Percentiles rank a stretch among this genome's conserved stretches.
These are phyloP conservation scores for Triplophysa dalaica DNA, from an alignment of 2,113 vertebrate genomes.

Conservation along the genomic window DNA sequence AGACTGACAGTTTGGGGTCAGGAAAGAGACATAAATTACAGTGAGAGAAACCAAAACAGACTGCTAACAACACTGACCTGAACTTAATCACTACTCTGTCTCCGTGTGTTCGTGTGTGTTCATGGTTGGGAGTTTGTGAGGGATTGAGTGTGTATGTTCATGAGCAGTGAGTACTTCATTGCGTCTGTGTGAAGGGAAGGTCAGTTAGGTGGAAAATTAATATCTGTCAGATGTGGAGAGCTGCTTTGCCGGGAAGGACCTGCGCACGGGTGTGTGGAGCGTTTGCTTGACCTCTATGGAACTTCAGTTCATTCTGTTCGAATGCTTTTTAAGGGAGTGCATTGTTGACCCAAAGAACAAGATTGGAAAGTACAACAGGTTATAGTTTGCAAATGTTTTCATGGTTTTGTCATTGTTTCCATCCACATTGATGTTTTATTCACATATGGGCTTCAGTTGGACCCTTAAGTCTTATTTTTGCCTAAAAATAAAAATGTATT, in stretches of 20 bases:
- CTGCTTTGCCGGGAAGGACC: constrained; percentile 31
- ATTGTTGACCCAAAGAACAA: neutral
- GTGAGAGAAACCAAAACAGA: constrained; percentile 35
- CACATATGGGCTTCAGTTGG: too few relatives aligned
- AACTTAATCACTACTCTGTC: constrained; percentile 7
- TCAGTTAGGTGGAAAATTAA: constrained; percentile 57
- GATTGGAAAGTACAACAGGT: neutral
- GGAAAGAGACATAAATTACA: constrained; percentile 32
- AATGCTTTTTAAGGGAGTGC: neutral
- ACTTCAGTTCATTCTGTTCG: constrained; percentile 22
- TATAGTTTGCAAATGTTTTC: neutral
- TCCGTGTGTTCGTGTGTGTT: constrained; percentile 10
- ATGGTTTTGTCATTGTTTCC: neutral
- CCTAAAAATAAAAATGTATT: too few relatives aligned
- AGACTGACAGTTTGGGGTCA: neutral
- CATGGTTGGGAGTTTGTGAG: constrained; percentile 21
- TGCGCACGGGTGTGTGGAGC: constrained; percentile 33
- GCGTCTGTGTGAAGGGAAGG: constrained; percentile 2
- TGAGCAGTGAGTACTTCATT: constrained; percentile 24
- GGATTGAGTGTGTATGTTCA: constrained; percentile 3
- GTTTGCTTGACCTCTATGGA: constrained; percentile 53
- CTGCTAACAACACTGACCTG: neutral
- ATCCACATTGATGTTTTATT: neutral
- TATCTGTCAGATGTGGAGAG: constrained; percentile 68
- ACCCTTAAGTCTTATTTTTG: too few relatives aligned